Evolutionary conservation across 2,113 vertebrate species (phyloP), one percentile per base, ranked within the genome.

Genomic region (Leucosticte australis): DNA sequence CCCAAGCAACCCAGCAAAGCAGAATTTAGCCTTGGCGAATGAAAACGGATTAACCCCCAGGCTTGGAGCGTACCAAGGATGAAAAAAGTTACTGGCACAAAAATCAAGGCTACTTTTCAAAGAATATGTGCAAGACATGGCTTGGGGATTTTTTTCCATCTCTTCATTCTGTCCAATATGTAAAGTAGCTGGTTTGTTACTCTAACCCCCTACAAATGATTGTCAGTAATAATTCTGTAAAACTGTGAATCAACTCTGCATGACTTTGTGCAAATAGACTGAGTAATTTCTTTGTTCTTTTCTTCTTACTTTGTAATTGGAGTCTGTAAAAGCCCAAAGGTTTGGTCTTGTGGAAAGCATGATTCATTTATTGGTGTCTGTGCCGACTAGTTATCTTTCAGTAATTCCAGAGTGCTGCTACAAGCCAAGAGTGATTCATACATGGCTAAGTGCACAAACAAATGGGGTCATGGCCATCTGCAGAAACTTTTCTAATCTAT

Each of bases 281-380:
- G 97, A 98, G 97, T 98, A 97, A 98, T 98, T 96, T 97, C 98
- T 98, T 98, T 98, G 98, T 98, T 98, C 98, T 98, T 95, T 96
- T 94, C 95, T 97, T 96, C 97, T 97, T 96, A 67, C 97, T 97
- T 97, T 96, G 97, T 98, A 98, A 98, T 97, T 97, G 97, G 96
- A 98, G 97, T 98, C 97, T 98, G 98, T 92, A 92, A 95, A 97
- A 98, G 98, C 97, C 98, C 96, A 97, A 97, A 98, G 98, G 98
- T 98, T 98, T 96, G 96, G 98, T 96, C 97, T 97, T 98, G 96
- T 93, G 97, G 98, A 98, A 98, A 97, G 96, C 92, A 73, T 98
- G 98, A 98, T 97, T 98, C 98, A 98, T 98, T 98, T 98, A 97
- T 98, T 96, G 98, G 97, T 97, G 98, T 98, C 98, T 98, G 96